Base-by-base conservation (phyloP, 2,797 vertebrate species). In the Acestrorhynchus altus region DNA sequence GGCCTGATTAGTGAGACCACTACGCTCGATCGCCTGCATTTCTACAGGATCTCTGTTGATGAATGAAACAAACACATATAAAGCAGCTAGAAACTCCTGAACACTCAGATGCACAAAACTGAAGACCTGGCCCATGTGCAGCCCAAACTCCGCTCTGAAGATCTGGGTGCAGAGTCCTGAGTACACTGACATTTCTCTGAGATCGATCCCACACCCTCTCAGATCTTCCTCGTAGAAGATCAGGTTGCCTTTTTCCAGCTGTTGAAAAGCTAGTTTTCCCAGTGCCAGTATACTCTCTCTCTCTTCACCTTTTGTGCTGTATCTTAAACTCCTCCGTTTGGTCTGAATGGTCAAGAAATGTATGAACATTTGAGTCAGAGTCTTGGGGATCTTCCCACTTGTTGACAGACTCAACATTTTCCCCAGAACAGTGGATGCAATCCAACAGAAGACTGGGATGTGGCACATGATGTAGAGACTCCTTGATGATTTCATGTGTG, bases 341-440 rank as follows among this genome's bases (percentile, higher is more conserved):
- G 13, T 39, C 54, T 76, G 65, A 60, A 59, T 59, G 28, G 51
- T 51, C 20, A 76, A 18, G n/a, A 76, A 76, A 2, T 60, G 74
- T 39, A 52, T 61, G 28, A 68, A 81, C 63, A 81, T 73, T 54
- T 81, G 74, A 44, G 76, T 81, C 28, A 81, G 74, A 15, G 76
- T 66, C 28, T 52, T 65, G 1, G 79, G 79, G 4, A 79, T 47
- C 39, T 71, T 15, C 40, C 59, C 54, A 26, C 39, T 49, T n/a
- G n/a, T n/a, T 75, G 13, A 51, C 8, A 28, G n/a, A n/a, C n/a
- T n/a, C n/a, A 61, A 35, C 22, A 51, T 46, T 6, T 40, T 39
- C 42, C 66, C 31, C 10, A 83, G 40, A 61, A 68, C 72, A 73
- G 64, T 76, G 35, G 46, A 24, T 54, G 44, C 15, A 67, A 51